A percentile compares a stretch with the other conserved stretches of the same genome.
Conservation (phyloP, 2,113 vertebrate genomes). For the Astatoreochromis straeleni region DNA sequence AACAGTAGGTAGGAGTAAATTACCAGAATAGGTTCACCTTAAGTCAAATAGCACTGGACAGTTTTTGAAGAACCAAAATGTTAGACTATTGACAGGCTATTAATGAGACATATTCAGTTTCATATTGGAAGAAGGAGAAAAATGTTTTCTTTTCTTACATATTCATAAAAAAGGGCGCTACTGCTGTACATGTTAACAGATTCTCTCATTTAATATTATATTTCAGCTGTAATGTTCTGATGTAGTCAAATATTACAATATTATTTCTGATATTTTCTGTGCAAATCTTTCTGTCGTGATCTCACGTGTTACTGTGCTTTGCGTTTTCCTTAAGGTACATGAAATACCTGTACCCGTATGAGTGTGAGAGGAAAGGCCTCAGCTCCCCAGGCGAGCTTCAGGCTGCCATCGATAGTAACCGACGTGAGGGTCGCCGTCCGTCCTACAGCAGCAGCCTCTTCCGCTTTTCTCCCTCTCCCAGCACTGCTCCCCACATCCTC, state of each 20-base stretch:
- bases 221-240: not conserved
- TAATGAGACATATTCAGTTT: not conserved
- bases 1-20: not conserved
- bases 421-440: slow-evolving; percentile 89
- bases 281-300: not conserved
- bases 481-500: slow-evolving; percentile 74
- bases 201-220: not conserved
- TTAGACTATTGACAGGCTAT: not conserved
- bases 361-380: slow-evolving; percentile 92
- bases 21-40: not conserved
- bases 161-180: not conserved
- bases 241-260: not conserved
- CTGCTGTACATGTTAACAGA: not conserved
- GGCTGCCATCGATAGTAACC: slow-evolving; percentile 94
- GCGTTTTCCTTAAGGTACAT: slow-evolving; percentile 68
- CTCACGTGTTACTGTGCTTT: not conserved
- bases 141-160: not conserved
- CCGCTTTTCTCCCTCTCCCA: slow-evolving; percentile 78
- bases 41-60: not conserved
- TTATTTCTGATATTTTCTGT: not conserved
- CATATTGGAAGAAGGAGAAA: not conserved
- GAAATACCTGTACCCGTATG: slow-evolving; percentile 97
- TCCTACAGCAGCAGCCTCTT: slow-evolving; percentile 93
- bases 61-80: not conserved
- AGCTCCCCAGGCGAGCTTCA: slow-evolving; percentile 93